phyloP scores from a whole-genome alignment of 37 sponge, comb jelly and placozoan species.

The Halisarca cf. caerulea region DNA sequence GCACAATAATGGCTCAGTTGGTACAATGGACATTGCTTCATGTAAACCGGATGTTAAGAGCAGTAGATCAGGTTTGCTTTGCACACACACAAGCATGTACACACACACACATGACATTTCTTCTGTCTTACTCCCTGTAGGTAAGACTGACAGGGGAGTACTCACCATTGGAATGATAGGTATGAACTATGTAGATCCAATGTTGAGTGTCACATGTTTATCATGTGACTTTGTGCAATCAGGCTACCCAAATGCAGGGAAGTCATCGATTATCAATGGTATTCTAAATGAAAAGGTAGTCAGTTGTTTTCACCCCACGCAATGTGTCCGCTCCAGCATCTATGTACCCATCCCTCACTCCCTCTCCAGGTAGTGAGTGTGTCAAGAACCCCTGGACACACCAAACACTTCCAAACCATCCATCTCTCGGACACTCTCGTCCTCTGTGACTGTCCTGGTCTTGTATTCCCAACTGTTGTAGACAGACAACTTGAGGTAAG shows the following conservation, averaged over 20 bases:
- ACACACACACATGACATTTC: too few relatives aligned
- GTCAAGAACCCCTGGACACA: slow-evolving; percentile 97
- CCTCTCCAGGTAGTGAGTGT: slow-evolving; percentile 80
- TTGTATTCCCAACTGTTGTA: slow-evolving; percentile 92
- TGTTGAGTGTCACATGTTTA: not conserved
- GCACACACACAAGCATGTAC: too few relatives aligned
- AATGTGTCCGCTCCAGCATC: not conserved
- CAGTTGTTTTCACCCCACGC: too few relatives aligned
- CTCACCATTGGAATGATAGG: slow-evolving; percentile 94
- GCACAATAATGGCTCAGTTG: not conserved
- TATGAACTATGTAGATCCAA: slow-evolving; percentile 28
- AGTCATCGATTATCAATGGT: slow-evolving; percentile 94
- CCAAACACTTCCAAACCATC: slow-evolving; percentile 99
- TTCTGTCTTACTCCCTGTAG: too few relatives aligned
- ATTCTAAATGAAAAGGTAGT: slow-evolving; percentile 88
- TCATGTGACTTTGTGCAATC: not conserved
- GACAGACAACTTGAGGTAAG: slow-evolving; percentile 90
- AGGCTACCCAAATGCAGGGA: slow-evolving; percentile 99
- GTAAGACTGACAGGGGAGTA: too few relatives aligned
- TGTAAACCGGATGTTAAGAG: too few relatives aligned
- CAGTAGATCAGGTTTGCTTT: too few relatives aligned
- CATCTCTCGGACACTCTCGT: slow-evolving; percentile 80
- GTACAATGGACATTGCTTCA: too few relatives aligned
- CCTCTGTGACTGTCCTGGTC: slow-evolving; percentile 97
- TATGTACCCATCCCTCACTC: too few relatives aligned